These are phyloP conservation scores for Spatula versicolor DNA, from an alignment of 2,797 vertebrate genomes.

Conservation along the genomic window DNA sequence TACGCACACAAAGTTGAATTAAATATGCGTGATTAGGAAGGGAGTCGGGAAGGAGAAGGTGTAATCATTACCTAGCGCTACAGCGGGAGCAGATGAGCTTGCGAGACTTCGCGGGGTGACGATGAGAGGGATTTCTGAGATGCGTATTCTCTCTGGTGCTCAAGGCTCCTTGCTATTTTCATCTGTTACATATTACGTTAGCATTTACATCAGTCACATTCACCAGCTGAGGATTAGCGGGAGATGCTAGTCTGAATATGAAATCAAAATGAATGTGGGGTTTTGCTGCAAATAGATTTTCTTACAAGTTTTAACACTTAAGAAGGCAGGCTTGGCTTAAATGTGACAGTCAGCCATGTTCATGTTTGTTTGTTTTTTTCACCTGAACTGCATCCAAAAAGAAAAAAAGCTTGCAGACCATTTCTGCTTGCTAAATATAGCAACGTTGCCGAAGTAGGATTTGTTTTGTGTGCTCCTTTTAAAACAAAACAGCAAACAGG, in stretches of 20 bases:
- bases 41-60: constrained; percentile 36
- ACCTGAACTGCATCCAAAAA: constrained; percentile 67
- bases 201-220: constrained; percentile 57
- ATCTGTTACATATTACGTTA: constrained; percentile 46
- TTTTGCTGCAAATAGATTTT: constrained; percentile 38
- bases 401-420: constrained; percentile 52
- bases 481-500: constrained; percentile 61
- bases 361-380: constrained; percentile 69
- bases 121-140: constrained; percentile 44
- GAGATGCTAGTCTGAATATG: constrained; percentile 46
- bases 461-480: constrained; percentile 70
- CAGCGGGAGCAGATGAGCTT: background rate
- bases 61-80: constrained; percentile 18
- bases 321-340: constrained; percentile 56
- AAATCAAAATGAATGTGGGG: constrained; percentile 58
- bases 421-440: constrained; percentile 76
- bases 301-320: constrained; percentile 48
- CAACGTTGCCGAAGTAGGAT: constrained; percentile 62
- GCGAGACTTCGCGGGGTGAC: constrained; percentile 19
- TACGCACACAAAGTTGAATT: constrained; percentile 67
- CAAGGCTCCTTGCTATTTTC: constrained; percentile 56
- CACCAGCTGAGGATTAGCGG: constrained; percentile 42
- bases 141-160: background rate
- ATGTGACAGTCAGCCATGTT: constrained; percentile 75
- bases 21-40: constrained; percentile 55